Conservation (phyloP, 2,888 invertebrate species). For the Nymphalis polychloros region DNA sequence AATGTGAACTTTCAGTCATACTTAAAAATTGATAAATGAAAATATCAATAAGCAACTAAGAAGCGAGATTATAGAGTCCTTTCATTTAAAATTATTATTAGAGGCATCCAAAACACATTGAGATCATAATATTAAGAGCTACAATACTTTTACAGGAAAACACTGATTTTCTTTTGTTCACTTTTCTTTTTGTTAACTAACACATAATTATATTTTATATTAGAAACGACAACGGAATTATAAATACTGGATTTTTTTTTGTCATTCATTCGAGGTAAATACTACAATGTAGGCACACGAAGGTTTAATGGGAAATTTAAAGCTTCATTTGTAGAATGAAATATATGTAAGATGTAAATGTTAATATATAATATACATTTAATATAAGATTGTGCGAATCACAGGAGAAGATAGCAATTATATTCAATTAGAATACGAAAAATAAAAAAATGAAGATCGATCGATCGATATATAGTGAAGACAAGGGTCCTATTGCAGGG, state of each 20-base stretch:
- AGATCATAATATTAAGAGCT: conserved; percentile 11
- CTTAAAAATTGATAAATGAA: neutral
- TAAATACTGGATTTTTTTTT: conserved; percentile 14
- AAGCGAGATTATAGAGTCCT: conserved; percentile 6
- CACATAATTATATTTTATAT: conserved; percentile 21
- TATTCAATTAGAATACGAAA: conserved; percentile 10
- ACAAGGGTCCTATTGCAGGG: conserved; percentile 13
- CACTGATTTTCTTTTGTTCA: conserved; percentile 13
- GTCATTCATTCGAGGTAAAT: conserved; percentile 27
- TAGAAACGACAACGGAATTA: conserved; percentile 24
- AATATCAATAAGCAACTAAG: neutral
- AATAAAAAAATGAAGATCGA: conserved; percentile 10
- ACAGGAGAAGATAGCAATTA: conserved; percentile 30
- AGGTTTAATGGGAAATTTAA: conserved; percentile 42
- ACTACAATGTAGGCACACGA: conserved; percentile 42
- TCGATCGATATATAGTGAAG: neutral
- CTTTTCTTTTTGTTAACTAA: conserved; percentile 19
- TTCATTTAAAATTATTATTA: conserved; percentile 4
- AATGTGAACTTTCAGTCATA: neutral
- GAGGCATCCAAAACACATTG: conserved; percentile 7
- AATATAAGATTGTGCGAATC: conserved; percentile 31
- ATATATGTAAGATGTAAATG: conserved; percentile 28
- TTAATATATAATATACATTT: conserved; percentile 26
- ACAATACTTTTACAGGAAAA: conserved; percentile 24
- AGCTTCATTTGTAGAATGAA: conserved; percentile 40